Conservation (phyloP, 2,797 vertebrate species). For the Acanthurus lineatus region DNA sequence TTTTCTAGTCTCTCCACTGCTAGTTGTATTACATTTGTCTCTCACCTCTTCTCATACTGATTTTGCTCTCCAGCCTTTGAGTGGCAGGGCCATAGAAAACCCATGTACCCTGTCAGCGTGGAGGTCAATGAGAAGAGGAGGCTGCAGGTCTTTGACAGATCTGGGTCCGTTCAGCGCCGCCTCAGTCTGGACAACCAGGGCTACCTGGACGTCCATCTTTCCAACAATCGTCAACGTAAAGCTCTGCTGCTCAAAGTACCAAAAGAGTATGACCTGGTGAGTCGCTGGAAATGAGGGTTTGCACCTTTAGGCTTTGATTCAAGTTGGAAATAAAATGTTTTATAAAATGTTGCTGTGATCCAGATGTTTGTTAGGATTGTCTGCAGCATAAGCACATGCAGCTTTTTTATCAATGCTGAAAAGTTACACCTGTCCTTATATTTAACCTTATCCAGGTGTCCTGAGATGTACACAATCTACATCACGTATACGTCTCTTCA, state of each 20-base stretch:
- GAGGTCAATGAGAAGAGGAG: slow-evolving; percentile 85
- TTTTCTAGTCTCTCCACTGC: not conserved
- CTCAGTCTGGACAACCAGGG: slow-evolving; percentile 84
- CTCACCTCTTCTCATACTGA: not conserved
- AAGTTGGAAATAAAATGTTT: not conserved
- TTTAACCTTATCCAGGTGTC: slow-evolving; percentile 19
- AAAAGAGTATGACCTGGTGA: slow-evolving; percentile 95
- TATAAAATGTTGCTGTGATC: not conserved
- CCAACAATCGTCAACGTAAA: slow-evolving; percentile 86
- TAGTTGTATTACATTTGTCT: not conserved
- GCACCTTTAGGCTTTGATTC: not conserved
- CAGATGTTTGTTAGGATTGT: not conserved
- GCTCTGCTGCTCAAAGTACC: slow-evolving; percentile 91
- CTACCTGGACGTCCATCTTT: slow-evolving; percentile 86
- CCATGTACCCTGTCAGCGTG: slow-evolving; percentile 83
- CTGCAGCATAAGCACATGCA: slow-evolving; percentile 9
- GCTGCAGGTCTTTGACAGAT: slow-evolving; percentile 87
- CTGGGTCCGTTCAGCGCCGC: slow-evolving; percentile 82
- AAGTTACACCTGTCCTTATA: slow-evolving; percentile 3
- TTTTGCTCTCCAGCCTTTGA: slow-evolving; percentile 86
- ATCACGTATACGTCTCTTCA: slow-evolving; percentile 36
- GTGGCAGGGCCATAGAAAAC: slow-evolving; percentile 89
- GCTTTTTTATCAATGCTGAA: not conserved
- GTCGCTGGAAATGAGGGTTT: slow-evolving; percentile 26
- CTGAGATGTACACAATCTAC: slow-evolving; percentile 33